These are phyloP conservation scores for Synergus laeviventris DNA, from an alignment of 2,888 invertebrate species.

Conservation along the genomic window DNA sequence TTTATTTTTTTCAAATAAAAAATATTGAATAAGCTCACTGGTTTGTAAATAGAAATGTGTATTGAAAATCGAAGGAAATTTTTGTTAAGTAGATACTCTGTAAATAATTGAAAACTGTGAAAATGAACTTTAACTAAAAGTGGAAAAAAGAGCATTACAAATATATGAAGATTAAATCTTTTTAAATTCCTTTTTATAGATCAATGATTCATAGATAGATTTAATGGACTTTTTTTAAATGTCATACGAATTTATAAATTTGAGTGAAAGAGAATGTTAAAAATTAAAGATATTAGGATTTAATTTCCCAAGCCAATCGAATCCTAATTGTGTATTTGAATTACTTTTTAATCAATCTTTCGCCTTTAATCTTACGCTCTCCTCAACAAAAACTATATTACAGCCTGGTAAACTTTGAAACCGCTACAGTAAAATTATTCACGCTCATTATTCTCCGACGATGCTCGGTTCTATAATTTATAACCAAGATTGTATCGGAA, in stretches of 20 bases:
- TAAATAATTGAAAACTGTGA: background rate
- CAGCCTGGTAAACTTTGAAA: background rate
- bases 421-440: background rate
- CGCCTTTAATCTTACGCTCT: slow-evolving; percentile 9
- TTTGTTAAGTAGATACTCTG: background rate
- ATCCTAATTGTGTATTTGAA: background rate
- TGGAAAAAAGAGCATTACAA: background rate
- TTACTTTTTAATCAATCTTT: slow-evolving; percentile 30
- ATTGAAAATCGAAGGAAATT: background rate
- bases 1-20: background rate
- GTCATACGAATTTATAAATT: background rate
- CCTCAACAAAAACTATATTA: background rate
- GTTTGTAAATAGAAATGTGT: background rate
- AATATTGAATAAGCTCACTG: background rate
- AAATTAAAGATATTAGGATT: background rate
- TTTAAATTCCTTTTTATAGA: background rate
- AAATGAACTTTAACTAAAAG: background rate
- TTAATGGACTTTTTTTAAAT: no score
- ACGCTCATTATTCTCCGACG: background rate
- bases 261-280: background rate
- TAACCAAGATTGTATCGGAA: background rate
- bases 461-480: slow-evolving; percentile 6
- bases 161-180: no score
- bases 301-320: background rate
- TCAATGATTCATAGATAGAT: no score